Conservation (phyloP, 2,797 vertebrate species). For the Sparus aurata region DNA sequence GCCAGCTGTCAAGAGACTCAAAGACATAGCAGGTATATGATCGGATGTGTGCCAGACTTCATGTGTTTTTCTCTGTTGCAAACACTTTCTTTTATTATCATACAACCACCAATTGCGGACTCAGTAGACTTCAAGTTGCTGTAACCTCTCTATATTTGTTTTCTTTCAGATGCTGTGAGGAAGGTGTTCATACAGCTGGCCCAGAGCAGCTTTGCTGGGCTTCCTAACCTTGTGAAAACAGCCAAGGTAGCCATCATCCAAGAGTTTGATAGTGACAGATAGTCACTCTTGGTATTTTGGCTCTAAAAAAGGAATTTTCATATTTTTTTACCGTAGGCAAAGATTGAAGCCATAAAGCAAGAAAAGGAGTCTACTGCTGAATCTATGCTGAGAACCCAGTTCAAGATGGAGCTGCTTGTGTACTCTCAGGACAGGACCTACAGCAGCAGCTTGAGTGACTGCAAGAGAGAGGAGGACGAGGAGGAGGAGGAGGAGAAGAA, state of each 20-base stretch:
- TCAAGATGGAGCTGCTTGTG: no score
- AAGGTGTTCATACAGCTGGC: constrained; percentile 78
- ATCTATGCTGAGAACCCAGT: no score
- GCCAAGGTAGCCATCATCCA: constrained; percentile 66
- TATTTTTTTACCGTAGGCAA: no score
- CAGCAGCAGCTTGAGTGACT: no score
- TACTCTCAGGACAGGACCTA: no score
- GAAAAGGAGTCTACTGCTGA: no score
- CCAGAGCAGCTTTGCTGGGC: constrained; percentile 46
- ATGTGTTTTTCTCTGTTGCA: not conserved
- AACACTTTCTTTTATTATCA: not conserved
- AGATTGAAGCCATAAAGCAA: no score
- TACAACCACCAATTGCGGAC: not conserved
- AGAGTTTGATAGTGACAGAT: not conserved
- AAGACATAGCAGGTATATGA: constrained; percentile 77
- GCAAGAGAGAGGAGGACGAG: no score
- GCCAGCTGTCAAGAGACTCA: constrained; percentile 85
- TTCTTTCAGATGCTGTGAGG: constrained; percentile 82
- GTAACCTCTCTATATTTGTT: not conserved
- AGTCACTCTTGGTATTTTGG: no score
- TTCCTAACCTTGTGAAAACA: no score
- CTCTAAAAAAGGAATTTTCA: no score
- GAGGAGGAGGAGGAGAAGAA: no score
- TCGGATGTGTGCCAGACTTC: not conserved
- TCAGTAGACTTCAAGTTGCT: not conserved